Evolutionary conservation across 2,888 invertebrate species (phyloP).

Genomic region (Aspidiotus destructor): DNA sequence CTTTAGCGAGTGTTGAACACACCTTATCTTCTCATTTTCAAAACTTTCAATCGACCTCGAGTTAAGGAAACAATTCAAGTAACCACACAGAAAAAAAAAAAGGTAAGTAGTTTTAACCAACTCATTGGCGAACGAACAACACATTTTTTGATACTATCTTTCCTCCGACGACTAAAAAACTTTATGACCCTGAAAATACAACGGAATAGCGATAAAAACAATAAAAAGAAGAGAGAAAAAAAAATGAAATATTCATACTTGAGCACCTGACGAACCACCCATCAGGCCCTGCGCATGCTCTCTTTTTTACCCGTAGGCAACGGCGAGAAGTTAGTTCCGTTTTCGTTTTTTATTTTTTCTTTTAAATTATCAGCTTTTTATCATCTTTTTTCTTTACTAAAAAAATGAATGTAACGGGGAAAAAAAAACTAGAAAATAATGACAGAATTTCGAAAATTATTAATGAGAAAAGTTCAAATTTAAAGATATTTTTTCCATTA

Average conservation of each 20-base stretch:
- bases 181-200: neutral
- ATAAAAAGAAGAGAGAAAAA: conserved; percentile 1
- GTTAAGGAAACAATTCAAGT: too few species aligned
- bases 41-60: too few species aligned
- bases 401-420: neutral
- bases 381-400: neutral
- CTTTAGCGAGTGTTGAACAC: too few species aligned
- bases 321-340: conserved; percentile 34
- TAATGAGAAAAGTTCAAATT: too few species aligned
- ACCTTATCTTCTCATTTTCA: too few species aligned
- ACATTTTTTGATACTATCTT: too few species aligned
- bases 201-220: neutral
- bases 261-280: conserved; percentile 34
- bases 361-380: neutral
- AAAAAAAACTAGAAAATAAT: neutral
- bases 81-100: too few species aligned
- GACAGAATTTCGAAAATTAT: too few species aligned
- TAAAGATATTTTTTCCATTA: too few species aligned
- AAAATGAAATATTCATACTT: conserved; percentile 21
- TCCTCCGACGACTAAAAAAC: neutral
- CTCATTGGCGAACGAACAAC: too few species aligned
- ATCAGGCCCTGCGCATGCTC: conserved; percentile 34
- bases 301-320: conserved; percentile 33
- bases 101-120: too few species aligned
- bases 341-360: neutral